A percentile compares a stretch with the other conserved stretches of the same genome.
These are phyloP conservation scores for Mormyrops attenuatus DNA, from an alignment of 2,797 vertebrate genomes.

Conservation along the genomic window DNA sequence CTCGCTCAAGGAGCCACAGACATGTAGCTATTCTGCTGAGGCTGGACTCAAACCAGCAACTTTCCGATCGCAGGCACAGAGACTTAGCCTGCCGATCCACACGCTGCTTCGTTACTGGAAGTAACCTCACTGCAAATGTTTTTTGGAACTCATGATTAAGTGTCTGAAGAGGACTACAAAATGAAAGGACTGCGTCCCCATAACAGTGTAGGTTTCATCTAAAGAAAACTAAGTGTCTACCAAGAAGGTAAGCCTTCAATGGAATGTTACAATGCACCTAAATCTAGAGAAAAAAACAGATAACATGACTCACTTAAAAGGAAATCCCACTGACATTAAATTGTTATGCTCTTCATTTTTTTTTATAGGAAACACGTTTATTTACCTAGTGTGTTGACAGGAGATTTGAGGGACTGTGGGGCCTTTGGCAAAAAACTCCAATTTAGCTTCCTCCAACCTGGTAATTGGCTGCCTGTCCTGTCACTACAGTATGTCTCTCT, in stretches of 20 bases:
- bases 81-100: background rate
- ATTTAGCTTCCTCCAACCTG: background rate
- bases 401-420: background rate
- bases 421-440: background rate
- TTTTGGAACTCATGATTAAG: background rate
- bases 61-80: background rate
- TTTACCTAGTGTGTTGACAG: background rate
- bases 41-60: background rate
- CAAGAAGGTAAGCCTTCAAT: background rate
- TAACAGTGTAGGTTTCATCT: background rate
- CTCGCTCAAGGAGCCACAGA: background rate
- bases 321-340: background rate
- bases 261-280: background rate
- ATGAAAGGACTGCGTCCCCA: background rate
- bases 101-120: background rate
- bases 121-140: background rate
- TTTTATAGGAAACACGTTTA: background rate
- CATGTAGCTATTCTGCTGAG: background rate
- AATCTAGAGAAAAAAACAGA: background rate
- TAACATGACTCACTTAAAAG: background rate
- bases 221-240: background rate
- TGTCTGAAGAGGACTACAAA: background rate
- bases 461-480: background rate
- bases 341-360: background rate
- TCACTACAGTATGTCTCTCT: background rate